phyloP scores from a whole-genome alignment of 2,797 vertebrate genomes.

The Hemitrygon akajei region DNA sequence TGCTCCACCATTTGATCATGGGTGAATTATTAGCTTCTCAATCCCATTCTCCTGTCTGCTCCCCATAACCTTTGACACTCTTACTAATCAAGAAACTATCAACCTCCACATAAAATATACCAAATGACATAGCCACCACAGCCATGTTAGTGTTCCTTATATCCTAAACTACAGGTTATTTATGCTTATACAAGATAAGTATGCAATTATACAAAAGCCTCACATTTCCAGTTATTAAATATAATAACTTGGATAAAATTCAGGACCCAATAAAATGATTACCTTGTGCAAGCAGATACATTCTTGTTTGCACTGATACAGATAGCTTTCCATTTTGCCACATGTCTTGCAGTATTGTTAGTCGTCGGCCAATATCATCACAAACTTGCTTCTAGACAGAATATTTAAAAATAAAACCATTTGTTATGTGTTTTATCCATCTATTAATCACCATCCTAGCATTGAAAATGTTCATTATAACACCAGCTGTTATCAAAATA shows the following conservation, averaged over 20 bases:
- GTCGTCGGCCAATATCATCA: slow-evolving; percentile 73
- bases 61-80: too few relatives aligned
- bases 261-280: slow-evolving; percentile 34
- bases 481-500: background rate
- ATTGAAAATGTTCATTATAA: background rate
- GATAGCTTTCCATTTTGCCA: slow-evolving; percentile 77
- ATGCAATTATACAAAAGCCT: background rate
- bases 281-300: slow-evolving; percentile 72
- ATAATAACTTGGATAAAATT: background rate
- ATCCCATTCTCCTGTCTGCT: too few relatives aligned
- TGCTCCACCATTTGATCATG: too few relatives aligned
- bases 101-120: too few relatives aligned
- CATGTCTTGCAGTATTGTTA: slow-evolving; percentile 68
- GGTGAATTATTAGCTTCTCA: too few relatives aligned
- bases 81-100: too few relatives aligned
- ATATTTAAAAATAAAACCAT: background rate
- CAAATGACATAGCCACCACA: too few relatives aligned
- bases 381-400: slow-evolving; percentile 72
- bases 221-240: too few relatives aligned
- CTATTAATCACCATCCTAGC: background rate
- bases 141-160: too few relatives aligned
- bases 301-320: slow-evolving; percentile 71
- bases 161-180: background rate
- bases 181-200: background rate
- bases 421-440: background rate